Evolutionary conservation across 2,888 invertebrate genomes (phyloP), one percentile per base, ranked within the genome.

Genomic region (Atrina japonica): DNA sequence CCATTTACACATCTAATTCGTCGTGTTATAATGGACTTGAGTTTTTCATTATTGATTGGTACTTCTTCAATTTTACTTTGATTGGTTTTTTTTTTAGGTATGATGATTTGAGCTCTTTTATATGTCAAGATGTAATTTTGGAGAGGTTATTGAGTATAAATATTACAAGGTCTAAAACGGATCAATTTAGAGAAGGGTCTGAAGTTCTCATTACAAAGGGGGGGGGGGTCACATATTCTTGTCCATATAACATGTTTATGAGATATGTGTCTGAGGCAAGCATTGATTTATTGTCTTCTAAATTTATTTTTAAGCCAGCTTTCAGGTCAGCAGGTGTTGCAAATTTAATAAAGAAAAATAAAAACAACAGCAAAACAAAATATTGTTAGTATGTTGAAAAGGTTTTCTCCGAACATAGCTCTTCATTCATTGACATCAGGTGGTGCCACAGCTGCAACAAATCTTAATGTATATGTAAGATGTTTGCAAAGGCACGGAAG

Each of bases 251-350:
- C 29, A 18, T 18, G n/a, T n/a, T n/a, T n/a, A n/a, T n/a, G n/a
- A n/a, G n/a, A n/a, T n/a, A n/a, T 50, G 50, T 50, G n/a, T 18
- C 2, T 50, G 2, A 3, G 21, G 5, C 50, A 16, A 50, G 21
- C 1, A 18, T 50, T 50, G 59, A 59, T 21, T 11, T 43, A 3
- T 2, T 23, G 2, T 41, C 59, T 9, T 41, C 41, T 43, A 1
- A 59, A 25, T 59, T 59, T 59, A n/a, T 59, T 41, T 59, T 59
- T 1, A 59, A 29, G 41, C 45, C 59, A 7, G 27, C n/a, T n/a
- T n/a, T n/a, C n/a, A n/a, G n/a, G n/a, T n/a, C n/a, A n/a, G n/a
- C n/a, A n/a, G n/a, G n/a, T 9, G 11, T n/a, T n/a, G 45, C 27
- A 16, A 14, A 16, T 5, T 16, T 45, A 23, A 59, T 43, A 21